Base-by-base conservation (phyloP, 2,797 vertebrate species). In the Protosalanx chinensis region DNA sequence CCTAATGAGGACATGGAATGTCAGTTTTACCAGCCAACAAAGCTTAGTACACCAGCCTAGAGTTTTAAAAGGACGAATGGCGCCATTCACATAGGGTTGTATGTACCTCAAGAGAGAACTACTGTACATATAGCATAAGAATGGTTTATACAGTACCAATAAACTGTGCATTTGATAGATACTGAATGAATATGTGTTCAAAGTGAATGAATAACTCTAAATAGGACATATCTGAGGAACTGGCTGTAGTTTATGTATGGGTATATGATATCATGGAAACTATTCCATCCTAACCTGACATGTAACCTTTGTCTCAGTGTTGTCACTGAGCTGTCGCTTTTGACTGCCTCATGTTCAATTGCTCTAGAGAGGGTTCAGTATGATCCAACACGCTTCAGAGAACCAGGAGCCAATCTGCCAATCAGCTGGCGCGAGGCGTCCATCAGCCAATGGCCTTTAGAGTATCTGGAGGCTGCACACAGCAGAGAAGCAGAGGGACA, bases 401-500 rank as follows among this genome's bases (percentile, higher is more conserved):
- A 70, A 8, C 33, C n/a, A 53, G 35, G 60, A 3, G 56, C 58
- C 18, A 56, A 56, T 29, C 60, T 68, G 61, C 10, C 53, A 29
- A 60, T 75, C 72, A 71, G 74, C 73, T 60, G 20, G 13, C 59
- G 60, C 35, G 59, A 75, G 41, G 16, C 60, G 67, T 63, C 32
- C 57, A 65, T 15, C 53, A 8, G 41, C n/a, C 57, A 35, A 57
- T 76, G 74, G 61, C 63, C 68, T 81, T 81, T 73, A 70, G 18
- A 74, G 30, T 49, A 35, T 29, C 30, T 63, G 69, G 72, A 74
- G 65, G 70, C 72, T 70, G n/a, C 15, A 5, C 51, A 64, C 64
- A 63, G 71, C 64, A 72, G 4, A 18, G 68, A 73, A 60, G 58
- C 16, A 63, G 16, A 62, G 58, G 72, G 49, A 6, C 49, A 23